A percentile compares a stretch with the other conserved stretches of the same genome.
phyloP scores from a whole-genome alignment of 2,888 invertebrate species.

The Ennomos fuscantarius region DNA sequence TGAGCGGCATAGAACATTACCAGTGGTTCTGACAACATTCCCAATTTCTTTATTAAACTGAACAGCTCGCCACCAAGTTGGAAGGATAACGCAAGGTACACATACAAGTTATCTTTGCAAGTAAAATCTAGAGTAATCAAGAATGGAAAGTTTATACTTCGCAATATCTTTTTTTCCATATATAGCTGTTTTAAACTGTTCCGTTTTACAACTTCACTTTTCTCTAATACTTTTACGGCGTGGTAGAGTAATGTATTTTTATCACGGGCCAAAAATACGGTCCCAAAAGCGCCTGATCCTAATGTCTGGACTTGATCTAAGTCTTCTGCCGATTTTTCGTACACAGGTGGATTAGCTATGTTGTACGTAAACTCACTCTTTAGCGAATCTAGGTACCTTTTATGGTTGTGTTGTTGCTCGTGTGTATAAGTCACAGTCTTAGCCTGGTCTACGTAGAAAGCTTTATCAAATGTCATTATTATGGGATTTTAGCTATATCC shows the following conservation, averaged over 20 bases:
- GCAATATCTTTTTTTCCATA: constrained; percentile 94
- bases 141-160: constrained; percentile 93
- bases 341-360: constrained; percentile 41
- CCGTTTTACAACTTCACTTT: constrained; percentile 91
- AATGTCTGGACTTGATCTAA: constrained; percentile 90
- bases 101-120: constrained; percentile 92
- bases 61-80: constrained; percentile 94
- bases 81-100: constrained; percentile 93
- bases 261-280: constrained; percentile 89
- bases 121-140: constrained; percentile 91
- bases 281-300: constrained; percentile 94
- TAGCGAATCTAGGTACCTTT: constrained; percentile 58
- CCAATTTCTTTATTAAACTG: constrained; percentile 86
- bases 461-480: constrained; percentile 50
- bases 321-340: constrained; percentile 75
- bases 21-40: constrained; percentile 88
- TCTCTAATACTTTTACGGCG: constrained; percentile 95
- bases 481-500: not conserved
- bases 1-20: constrained; percentile 95
- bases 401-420: constrained; percentile 55
- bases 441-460: no score
- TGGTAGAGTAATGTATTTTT: constrained; percentile 86
- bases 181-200: constrained; percentile 93
- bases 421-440: constrained; percentile 43
- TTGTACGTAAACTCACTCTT: constrained; percentile 61